Evolutionary conservation across 2,888 invertebrate genomes (phyloP).

Genomic region (Buathra laborator): DNA sequence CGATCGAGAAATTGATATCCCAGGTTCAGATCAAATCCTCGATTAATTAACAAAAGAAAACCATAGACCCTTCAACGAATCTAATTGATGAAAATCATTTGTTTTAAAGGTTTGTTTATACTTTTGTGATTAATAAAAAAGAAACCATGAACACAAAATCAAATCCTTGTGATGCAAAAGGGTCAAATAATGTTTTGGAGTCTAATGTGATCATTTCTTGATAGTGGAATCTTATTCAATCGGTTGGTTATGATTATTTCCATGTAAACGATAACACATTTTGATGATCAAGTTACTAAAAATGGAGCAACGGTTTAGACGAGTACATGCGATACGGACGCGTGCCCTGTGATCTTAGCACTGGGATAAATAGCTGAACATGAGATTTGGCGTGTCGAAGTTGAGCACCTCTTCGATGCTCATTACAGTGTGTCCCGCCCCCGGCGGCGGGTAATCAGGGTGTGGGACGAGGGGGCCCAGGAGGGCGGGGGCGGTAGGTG

Average conservation of each 20-base stretch:
- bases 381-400: constrained; percentile 73
- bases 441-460: constrained; percentile 84
- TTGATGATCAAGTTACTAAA: neutral
- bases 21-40: neutral
- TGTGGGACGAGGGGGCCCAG: constrained; percentile 74
- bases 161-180: no score
- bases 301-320: neutral
- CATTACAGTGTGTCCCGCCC: constrained; percentile 84
- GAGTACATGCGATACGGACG: neutral
- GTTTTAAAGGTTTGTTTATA: neutral
- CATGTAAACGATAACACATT: neutral
- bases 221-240: no score
- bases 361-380: constrained; percentile 63
- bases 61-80: neutral
- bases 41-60: neutral
- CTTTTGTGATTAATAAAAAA: neutral
- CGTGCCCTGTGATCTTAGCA: constrained; percentile 26
- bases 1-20: neutral
- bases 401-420: constrained; percentile 84
- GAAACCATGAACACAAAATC: neutral
- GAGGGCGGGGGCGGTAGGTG: constrained; percentile 82
- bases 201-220: no score
- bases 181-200: no score
- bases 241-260: neutral
- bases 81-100: neutral